Conservation (phyloP, 1,140 invertebrate species). For the Lordiphosa clarofinis region DNA sequence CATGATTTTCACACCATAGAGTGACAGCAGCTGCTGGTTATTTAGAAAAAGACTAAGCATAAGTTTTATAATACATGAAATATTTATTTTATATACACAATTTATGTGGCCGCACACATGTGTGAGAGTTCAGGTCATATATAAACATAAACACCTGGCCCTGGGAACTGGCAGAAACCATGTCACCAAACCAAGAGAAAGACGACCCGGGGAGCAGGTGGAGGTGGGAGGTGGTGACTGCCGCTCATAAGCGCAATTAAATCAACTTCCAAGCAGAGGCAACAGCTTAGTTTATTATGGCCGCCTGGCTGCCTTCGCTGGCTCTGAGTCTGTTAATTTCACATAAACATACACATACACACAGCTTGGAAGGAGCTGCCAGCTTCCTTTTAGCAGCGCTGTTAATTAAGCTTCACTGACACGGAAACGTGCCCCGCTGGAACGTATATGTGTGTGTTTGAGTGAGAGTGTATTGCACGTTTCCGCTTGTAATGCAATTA, state of each 20-base stretch:
- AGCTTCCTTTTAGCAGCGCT: conserved; percentile 39
- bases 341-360: conserved; percentile 9
- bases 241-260: conserved; percentile 56
- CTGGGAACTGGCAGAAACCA: conserved; percentile 31
- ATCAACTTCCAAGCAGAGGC: conserved; percentile 46
- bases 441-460: background rate
- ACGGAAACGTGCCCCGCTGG: conserved; percentile 44
- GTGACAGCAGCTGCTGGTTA: background rate
- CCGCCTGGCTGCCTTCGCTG: conserved; percentile 33
- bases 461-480: conserved; percentile 38
- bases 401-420: conserved; percentile 70
- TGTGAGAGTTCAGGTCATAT: conserved; percentile 10
- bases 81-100: conserved; percentile 50
- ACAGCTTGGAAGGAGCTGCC: background rate
- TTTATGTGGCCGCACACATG: conserved; percentile 23
- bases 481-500: conserved; percentile 77
- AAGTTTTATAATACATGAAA: conserved; percentile 17
- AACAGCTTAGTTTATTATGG: conserved; percentile 51
- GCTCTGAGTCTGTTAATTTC: conserved; percentile 18
- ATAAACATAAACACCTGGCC: conserved; percentile 15
- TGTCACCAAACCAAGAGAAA: conserved; percentile 35
- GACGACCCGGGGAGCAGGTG: background rate
- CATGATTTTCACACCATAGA: background rate
- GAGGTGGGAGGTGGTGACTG: conserved; percentile 3
- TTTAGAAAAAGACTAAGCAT: conserved; percentile 10